phyloP scores from a whole-genome alignment of 2,797 vertebrate species.

The Petrocephalus sullivani region DNA sequence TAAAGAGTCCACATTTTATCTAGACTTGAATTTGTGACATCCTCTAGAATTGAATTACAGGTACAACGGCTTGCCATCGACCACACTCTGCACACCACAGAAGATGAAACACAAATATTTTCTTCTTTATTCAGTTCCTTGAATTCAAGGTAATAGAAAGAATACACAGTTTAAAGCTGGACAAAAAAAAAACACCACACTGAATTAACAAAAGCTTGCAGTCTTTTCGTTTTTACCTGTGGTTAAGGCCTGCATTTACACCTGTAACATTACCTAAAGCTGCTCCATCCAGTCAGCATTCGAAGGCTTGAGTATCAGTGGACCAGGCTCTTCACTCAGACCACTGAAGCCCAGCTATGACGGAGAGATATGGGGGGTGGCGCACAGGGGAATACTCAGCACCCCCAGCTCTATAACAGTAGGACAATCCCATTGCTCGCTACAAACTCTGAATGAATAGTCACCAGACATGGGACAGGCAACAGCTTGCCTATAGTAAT shows the following conservation, averaged over 20 bases:
- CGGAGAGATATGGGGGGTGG: neutral
- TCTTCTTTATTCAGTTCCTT: conserved; percentile 39
- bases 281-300: neutral
- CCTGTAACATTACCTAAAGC: neutral
- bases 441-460: neutral
- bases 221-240: conserved; percentile 43
- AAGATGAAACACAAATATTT: conserved; percentile 10
- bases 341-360: neutral
- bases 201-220: conserved; percentile 34
- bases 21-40: no score
- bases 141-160: conserved; percentile 59
- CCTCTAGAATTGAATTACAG: no score
- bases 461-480: neutral
- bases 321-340: neutral
- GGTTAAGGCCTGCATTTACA: neutral
- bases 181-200: conserved; percentile 27
- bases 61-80: no score
- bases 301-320: neutral
- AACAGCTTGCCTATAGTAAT: neutral
- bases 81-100: neutral
- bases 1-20: no score
- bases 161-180: conserved; percentile 56
- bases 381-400: neutral
- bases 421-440: neutral
- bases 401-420: neutral